Conservation (phyloP, 1,140 invertebrate species). For the Hesperophylax magnus region DNA sequence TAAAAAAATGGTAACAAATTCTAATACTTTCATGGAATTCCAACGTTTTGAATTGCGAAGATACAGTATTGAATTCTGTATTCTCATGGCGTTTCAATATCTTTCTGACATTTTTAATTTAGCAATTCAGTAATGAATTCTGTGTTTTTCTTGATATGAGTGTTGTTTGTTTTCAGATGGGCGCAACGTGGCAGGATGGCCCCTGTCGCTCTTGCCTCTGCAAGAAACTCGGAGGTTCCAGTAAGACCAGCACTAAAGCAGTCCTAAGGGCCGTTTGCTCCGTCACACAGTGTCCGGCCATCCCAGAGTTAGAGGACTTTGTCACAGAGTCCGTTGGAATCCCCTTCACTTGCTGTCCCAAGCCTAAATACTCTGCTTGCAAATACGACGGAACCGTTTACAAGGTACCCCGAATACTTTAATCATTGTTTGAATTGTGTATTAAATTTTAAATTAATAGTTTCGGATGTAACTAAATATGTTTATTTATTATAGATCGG, state of each 20-base stretch:
- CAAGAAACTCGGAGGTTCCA: slow-evolving; percentile 59
- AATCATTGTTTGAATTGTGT: no score
- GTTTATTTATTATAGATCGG: slow-evolving; percentile 7
- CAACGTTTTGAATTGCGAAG: no score
- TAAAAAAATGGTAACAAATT: no score
- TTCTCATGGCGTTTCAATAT: no score
- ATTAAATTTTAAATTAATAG: no score
- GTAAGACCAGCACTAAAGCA: slow-evolving; percentile 37
- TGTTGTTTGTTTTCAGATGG: slow-evolving; percentile 62
- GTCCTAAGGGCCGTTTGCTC: slow-evolving; percentile 61
- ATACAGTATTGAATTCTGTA: no score
- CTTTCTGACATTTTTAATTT: no score
- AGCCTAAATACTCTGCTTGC: slow-evolving; percentile 73
- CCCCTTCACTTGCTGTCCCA: slow-evolving; percentile 76
- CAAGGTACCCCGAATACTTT: slow-evolving; percentile 61
- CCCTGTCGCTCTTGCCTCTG: slow-evolving; percentile 78
- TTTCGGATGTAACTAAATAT: neutral
- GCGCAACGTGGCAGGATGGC: slow-evolving; percentile 78
- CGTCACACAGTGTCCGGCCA: slow-evolving; percentile 64
- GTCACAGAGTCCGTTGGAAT: slow-evolving; percentile 69
- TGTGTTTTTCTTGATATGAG: no score
- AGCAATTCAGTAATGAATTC: no score
- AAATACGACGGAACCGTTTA: slow-evolving; percentile 71
- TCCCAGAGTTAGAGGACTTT: slow-evolving; percentile 69
- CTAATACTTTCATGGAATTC: no score